A percentile compares a stretch with the other conserved stretches of the same genome.
phyloP scores from a whole-genome alignment of 2,797 vertebrate species.

The Syngnathus acus region DNA sequence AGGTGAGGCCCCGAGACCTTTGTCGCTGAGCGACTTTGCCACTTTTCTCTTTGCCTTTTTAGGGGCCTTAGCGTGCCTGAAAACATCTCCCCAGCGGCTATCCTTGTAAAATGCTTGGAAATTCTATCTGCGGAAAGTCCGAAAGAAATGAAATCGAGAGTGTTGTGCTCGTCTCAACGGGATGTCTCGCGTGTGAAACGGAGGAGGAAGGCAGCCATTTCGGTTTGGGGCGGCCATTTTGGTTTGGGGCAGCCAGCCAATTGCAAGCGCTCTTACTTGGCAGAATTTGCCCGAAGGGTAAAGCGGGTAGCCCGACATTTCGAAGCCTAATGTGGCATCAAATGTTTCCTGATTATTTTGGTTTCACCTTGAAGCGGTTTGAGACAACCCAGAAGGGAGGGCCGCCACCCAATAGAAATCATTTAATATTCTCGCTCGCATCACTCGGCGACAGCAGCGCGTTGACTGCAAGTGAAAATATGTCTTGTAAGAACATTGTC shows the following conservation, averaged over 20 bases:
- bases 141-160: background rate
- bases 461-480: background rate
- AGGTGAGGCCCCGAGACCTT: conserved; percentile 27
- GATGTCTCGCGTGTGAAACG: background rate
- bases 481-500: background rate
- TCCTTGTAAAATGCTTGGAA: background rate
- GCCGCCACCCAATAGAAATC: background rate
- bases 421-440: background rate
- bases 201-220: background rate
- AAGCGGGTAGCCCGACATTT: too few species aligned
- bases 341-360: too few species aligned
- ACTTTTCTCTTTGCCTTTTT: conserved; percentile 21
- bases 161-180: background rate
- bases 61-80: background rate
- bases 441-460: background rate
- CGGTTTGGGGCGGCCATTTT: background rate
- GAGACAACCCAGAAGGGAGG: too few species aligned
- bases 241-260: too few species aligned
- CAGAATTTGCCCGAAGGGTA: too few species aligned
- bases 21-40: conserved; percentile 33
- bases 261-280: too few species aligned
- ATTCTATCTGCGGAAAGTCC: background rate
- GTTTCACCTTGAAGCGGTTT: too few species aligned
- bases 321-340: too few species aligned
- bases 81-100: background rate